Evolutionary conservation across 2,113 vertebrate genomes (phyloP), one percentile per base, ranked within the genome.

Genomic region (Grallaria varia): DNA sequence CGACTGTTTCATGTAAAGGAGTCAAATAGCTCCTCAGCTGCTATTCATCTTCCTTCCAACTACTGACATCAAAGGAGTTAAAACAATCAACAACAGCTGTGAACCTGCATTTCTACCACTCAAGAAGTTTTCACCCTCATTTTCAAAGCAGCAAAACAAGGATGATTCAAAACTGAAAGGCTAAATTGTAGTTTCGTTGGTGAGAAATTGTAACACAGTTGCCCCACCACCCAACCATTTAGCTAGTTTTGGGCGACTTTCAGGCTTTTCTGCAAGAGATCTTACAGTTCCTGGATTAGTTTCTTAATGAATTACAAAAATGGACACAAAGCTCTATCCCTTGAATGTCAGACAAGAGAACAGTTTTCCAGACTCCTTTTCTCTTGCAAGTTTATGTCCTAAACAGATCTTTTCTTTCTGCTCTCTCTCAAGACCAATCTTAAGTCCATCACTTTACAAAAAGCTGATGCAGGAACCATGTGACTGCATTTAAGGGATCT

Each of bases 71-170:
- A 97, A 96, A 96, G 73, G 64, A 72, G 56, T 80, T 88, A 49
- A 12, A 73, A 47, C 92, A 94, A 95, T 94, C 72, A 94, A 72
- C 73, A 90, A 89, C 96, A 96, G 91, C 94, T 97, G 96, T 84
- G 81, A 94, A 89, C 79, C 73, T 89, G n/a, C 81, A 64, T 44
- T 87, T 93, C 66, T 80, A 72, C 56, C 59, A 56, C 56, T 88
- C 68, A 68, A 40, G 53, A 72, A 53, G 35, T 80, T 93, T 89
- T 63, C 73, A 56, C 33, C 14, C 4, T 72, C 69, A 56, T 95
- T 96, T 85, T 75, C 76, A 95, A 93, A 96, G 76, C 64, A 60
- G 56, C 90, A 75, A 90, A 94, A 33, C 28, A 92, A 81, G 8
- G n/a, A 17, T 42, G 75, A 92, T 53, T 94, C 83, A 92, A 93